phyloP scores from a whole-genome alignment of 2,113 vertebrate genomes.

The Paramisgurnus dabryanus region DNA sequence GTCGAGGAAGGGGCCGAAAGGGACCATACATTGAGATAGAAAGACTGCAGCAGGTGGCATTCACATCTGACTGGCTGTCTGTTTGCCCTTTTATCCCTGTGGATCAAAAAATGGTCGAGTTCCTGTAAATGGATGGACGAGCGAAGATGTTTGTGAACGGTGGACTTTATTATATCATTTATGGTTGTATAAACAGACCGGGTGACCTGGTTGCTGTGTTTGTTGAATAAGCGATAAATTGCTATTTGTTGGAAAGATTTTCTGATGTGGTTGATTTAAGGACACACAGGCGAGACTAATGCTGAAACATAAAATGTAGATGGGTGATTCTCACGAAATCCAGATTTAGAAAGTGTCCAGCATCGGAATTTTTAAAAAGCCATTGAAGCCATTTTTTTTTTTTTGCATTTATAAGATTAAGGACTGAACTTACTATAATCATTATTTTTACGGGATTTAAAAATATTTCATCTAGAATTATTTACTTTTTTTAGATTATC shows the following conservation, averaged over 20 bases:
- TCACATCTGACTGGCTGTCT: slow-evolving; percentile 73
- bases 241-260: slow-evolving; percentile 30
- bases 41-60: slow-evolving; percentile 79
- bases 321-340: too few relatives aligned
- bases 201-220: slow-evolving; percentile 65
- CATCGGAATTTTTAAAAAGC: too few relatives aligned
- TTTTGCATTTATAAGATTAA: too few relatives aligned
- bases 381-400: too few relatives aligned
- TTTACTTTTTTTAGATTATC: too few relatives aligned
- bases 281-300: background rate
- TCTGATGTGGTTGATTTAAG: slow-evolving; percentile 1
- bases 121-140: slow-evolving; percentile 52
- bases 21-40: slow-evolving; percentile 66
- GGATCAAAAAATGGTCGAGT: slow-evolving; percentile 61
- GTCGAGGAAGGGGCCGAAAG: slow-evolving; percentile 75
- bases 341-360: too few relatives aligned
- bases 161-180: slow-evolving; percentile 67
- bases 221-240: slow-evolving; percentile 60
- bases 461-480: too few relatives aligned
- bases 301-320: background rate
- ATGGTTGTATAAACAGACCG: slow-evolving; percentile 65
- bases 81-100: slow-evolving; percentile 77
- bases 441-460: too few relatives aligned
- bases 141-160: slow-evolving; percentile 61
- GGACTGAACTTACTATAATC: too few relatives aligned